Evolutionary conservation across 2,888 invertebrate species (phyloP), one percentile per base, ranked within the genome.

Genomic region (Agonopterix heracliana): DNA sequence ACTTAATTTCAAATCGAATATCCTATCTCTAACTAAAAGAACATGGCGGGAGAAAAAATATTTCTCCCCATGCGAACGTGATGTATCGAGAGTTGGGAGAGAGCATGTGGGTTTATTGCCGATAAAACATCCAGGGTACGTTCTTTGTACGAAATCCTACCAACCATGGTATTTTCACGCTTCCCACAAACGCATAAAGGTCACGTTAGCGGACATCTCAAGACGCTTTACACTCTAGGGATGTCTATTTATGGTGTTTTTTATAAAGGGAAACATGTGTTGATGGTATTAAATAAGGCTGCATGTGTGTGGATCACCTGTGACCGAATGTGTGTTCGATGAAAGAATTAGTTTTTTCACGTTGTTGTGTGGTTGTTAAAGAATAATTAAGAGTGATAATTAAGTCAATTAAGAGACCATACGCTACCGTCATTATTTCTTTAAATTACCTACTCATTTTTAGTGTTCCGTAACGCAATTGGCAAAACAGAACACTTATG

Each of bases 61-160:
- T 66, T 65, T 71, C 69, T 41, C 72, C 72, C 66, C 57, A 57
- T 26, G 56, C 61, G 68, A 68, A 78, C 75, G 78, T 78, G 80
- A 81, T 75, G 68, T 79, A 81, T 78, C 70, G 76, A 46, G 45
- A 49, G 26, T 10, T 36, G 44, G 12, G 36, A 66, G 71, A 71
- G 74, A 71, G 71, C 77, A 77, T 75, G 75, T 73, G 78, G 72
- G 74, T 82, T 84, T 82, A 81, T 79, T 70, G 80, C 65, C 84
- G 77, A 82, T 86, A 81, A 82, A 83, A 78, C 72, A 74, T 75
- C 74, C 70, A 75, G 26, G 26, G 26, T 1, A 5, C 26, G 26
- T 26, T 26, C 26, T 7, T 26, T 26, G 26, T 26, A 26, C 26
- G 26, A 26, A 26, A 26, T 26, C 26, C 26, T 26, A 26, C 26